Evolutionary conservation across 2,888 invertebrate genomes (phyloP).

Genomic region (Latrodectus hesperus): DNA sequence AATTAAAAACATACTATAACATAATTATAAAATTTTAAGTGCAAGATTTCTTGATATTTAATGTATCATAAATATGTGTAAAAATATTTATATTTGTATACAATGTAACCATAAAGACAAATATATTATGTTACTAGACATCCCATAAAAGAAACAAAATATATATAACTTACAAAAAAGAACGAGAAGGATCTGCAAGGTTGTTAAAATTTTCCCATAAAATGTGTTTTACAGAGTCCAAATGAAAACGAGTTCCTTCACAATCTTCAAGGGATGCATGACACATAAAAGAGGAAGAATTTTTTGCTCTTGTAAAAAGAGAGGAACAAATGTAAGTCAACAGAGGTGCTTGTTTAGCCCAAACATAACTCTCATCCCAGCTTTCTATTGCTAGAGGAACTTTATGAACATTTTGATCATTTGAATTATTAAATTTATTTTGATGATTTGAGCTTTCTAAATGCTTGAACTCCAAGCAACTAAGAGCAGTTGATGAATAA

Average conservation of each 20-base stretch:
- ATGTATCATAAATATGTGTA: too few relatives aligned
- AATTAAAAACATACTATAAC: too few relatives aligned
- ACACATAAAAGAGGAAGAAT: conserved; percentile 13
- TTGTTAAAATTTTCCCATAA: conserved; percentile 55
- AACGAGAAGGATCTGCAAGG: neutral
- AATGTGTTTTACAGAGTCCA: conserved; percentile 12
- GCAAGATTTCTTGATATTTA: too few relatives aligned
- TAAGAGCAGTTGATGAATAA: conserved; percentile 39
- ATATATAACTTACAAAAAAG: conserved; percentile 21
- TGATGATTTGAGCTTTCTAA: neutral
- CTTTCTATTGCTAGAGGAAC: neutral
- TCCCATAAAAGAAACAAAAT: too few relatives aligned
- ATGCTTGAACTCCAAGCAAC: neutral
- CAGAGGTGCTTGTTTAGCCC: conserved; percentile 49
- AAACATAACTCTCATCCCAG: neutral
- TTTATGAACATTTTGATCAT: neutral
- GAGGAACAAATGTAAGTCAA: conserved; percentile 45
- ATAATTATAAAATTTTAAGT: too few relatives aligned
- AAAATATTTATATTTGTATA: too few relatives aligned
- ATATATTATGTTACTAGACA: too few relatives aligned
- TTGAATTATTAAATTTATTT: neutral
- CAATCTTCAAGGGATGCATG: conserved; percentile 21
- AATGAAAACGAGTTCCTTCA: conserved; percentile 4
- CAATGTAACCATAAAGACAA: too few relatives aligned
- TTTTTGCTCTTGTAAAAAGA: neutral